Evolutionary conservation across 2,888 invertebrate species (phyloP), one percentile per base, ranked within the genome.

Genomic region (Sisyra terminalis): DNA sequence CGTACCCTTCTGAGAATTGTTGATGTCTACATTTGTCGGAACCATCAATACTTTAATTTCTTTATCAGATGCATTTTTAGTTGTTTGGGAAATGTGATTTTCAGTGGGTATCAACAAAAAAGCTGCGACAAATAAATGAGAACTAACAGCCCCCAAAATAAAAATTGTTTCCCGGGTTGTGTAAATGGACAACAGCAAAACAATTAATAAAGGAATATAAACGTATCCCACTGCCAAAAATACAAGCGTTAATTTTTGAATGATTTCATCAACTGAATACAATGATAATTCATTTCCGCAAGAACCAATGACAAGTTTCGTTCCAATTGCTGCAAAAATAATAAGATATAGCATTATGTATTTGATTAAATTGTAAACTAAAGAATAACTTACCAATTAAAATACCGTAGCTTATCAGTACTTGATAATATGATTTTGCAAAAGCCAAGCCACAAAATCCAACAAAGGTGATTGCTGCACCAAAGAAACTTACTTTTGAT

Each of bases 221-320:
- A 79, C 75, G n/a, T 75, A 69, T 1, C 78, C 79, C 2, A 80
- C 52, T 2, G 76, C 79, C 11, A 73, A 73, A 2, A 77, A 57
- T 1, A 77, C 75, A 69, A 75, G 71, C 29, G 71, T 71, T 3
- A 72, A 58, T 1, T 76, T 75, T 14, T 74, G 65, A 0, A 78
- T 78, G 53, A 70, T 66, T 30, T 70, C 69, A 50, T n/a, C n/a
- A n/a, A n/a, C n/a, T n/a, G n/a, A n/a, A n/a, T n/a, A n/a, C n/a
- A n/a, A n/a, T n/a, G n/a, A n/a, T n/a, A n/a, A n/a, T n/a, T n/a
- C n/a, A n/a, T n/a, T n/a, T n/a, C n/a, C n/a, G n/a, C n/a, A n/a
- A n/a, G n/a, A n/a, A n/a, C n/a, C n/a, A n/a, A n/a, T n/a, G n/a
- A n/a, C n/a, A n/a, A n/a, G n/a, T 39, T 70, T 70, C 48, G 73